Evolutionary conservation across 2,888 invertebrate genomes (phyloP).

Genomic region (Hemicrepidius hirtus): DNA sequence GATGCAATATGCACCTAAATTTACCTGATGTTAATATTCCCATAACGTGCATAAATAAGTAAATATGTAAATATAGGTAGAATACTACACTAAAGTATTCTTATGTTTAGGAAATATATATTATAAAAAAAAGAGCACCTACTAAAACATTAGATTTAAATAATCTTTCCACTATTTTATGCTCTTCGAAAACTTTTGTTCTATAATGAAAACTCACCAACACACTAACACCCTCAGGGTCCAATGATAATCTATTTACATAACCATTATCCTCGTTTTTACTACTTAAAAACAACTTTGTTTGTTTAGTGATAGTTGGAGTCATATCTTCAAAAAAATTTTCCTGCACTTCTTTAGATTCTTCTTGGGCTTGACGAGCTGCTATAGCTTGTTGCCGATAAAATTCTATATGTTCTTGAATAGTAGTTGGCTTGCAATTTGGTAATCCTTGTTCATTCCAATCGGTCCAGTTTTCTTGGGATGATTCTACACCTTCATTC

Average conservation of each 20-base stretch:
- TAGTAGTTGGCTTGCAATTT: constrained; percentile 70
- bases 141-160: no score
- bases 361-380: constrained; percentile 66
- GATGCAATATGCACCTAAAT: neutral
- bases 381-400: constrained; percentile 74
- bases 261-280: constrained; percentile 59
- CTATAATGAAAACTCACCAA: constrained; percentile 60
- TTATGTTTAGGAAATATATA: no score
- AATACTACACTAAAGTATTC: no score
- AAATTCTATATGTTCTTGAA: constrained; percentile 79
- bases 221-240: constrained; percentile 57
- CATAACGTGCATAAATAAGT: neutral
- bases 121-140: no score
- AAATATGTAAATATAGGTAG: neutral
- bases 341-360: constrained; percentile 69
- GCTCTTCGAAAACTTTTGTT: no score
- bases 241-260: constrained; percentile 62
- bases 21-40: neutral
- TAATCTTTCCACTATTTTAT: no score
- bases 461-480: constrained; percentile 75
- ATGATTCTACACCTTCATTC: constrained; percentile 62
- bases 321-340: constrained; percentile 79
- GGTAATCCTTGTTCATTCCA: constrained; percentile 75
- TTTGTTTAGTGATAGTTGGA: constrained; percentile 77
- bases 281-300: constrained; percentile 74